Evolutionary conservation across 1,140 invertebrate genomes (phyloP).

Genomic region (Theocolax elegans): DNA sequence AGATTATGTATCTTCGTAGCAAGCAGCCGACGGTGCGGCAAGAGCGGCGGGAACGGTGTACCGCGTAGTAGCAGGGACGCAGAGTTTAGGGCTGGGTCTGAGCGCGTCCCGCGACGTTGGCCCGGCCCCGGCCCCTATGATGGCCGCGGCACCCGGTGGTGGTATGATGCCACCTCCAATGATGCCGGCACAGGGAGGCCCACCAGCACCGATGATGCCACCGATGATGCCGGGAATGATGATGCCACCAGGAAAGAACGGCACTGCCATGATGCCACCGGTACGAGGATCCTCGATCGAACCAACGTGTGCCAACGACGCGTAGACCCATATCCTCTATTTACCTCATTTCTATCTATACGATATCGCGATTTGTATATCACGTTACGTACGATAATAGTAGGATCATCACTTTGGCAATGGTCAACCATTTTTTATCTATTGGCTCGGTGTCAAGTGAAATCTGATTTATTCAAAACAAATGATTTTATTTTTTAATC

Average conservation of each 20-base stretch:
- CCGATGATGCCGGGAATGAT: background rate
- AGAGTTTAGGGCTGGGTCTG: conserved; percentile 77
- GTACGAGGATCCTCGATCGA: conserved; percentile 62
- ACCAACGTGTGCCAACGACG: too few species aligned
- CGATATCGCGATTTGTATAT: too few species aligned
- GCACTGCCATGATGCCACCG: conserved; percentile 64
- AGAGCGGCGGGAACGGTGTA: conserved; percentile 80
- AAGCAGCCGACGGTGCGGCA: conserved; percentile 80
- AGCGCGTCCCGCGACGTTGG: conserved; percentile 74
- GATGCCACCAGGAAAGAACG: conserved; percentile 39
- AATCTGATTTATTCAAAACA: too few species aligned
- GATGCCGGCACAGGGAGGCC: conserved; percentile 23
- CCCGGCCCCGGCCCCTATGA: conserved; percentile 67
- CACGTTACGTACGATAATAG: too few species aligned
- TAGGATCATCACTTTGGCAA: too few species aligned
- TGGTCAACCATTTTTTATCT: too few species aligned
- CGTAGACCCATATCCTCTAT: too few species aligned
- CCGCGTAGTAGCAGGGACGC: conserved; percentile 80
- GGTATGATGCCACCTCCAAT: conserved; percentile 15
- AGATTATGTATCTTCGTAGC: conserved; percentile 67
- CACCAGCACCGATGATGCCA: conserved; percentile 42
- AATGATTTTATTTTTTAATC: too few species aligned
- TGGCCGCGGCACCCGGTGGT: conserved; percentile 56
- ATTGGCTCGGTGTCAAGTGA: too few species aligned
- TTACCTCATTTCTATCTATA: too few species aligned